Base-by-base conservation (phyloP, 2,888 invertebrate species). In the Charanyca ferruginea region DNA sequence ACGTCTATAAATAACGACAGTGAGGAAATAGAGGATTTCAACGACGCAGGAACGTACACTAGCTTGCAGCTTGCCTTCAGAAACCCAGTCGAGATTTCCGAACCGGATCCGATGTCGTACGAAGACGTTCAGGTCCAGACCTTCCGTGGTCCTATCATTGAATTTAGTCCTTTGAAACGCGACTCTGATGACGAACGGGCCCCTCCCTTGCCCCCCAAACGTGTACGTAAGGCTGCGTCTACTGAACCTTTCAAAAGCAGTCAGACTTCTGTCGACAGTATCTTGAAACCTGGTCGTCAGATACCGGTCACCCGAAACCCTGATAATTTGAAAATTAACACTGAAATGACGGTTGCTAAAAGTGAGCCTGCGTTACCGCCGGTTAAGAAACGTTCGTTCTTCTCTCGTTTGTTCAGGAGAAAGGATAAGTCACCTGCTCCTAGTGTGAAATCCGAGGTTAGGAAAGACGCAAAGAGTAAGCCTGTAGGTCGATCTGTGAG, bases 41-140 rank as follows among this genome's bases (percentile, higher is more conserved):
- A 97, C 84, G 98, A 98, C 83, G 96, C 97, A 38, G 97, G 97
- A 66, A 98, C 98, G 0, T 98, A 98, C 85, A 97, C 98, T 1
- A 98, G 98, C 86, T 92, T 98, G 59, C 98, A 98, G 87, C 96
- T 98, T 86, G 98, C 98, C 0, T 98, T 98, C 93, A 98, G 97
- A 89, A 98, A 98, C 91, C 98, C 98, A 0, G 93, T 98, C 1
- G 94, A 96, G 25, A 96, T 97, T 67, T 82, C 92, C 45, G 96
- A 96, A 55, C 89, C 93, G 0, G 91, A 91, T n/a, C 91, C 94
- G 0, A 89, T 91, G 53, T 94, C 96, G 35, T 96, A 97, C 85
- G 97, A 97, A 80, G 97, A 97, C 80, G 94, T 97, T 0, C 90
- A 95, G 57, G 91, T 94, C 1, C 92, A 95, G 80, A 90, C 92